These are phyloP conservation scores for Macropis europaea DNA, from an alignment of 2,888 invertebrate species.

Conservation along the genomic window DNA sequence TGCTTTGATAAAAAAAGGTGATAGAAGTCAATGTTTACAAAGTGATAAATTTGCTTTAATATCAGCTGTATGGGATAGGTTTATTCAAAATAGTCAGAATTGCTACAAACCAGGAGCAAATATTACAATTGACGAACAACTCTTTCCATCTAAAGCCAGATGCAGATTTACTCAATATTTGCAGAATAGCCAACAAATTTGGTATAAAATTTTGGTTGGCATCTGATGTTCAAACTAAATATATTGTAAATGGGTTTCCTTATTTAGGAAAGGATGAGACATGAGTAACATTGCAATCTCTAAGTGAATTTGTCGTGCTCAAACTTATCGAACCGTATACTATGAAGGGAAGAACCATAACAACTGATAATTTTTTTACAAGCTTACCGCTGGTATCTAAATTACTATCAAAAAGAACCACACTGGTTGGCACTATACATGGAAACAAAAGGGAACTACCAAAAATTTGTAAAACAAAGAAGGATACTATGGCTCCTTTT, in stretches of 20 bases:
- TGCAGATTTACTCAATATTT: background rate
- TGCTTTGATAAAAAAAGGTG: background rate
- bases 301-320: background rate
- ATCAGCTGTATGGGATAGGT: slow-evolving; percentile 7
- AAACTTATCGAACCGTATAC: slow-evolving; percentile 11
- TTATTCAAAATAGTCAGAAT: no score
- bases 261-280: slow-evolving; percentile 10
- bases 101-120: no score
- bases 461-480: slow-evolving; percentile 16
- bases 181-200: background rate
- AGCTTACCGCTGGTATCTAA: background rate
- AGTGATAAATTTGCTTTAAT: slow-evolving; percentile 7
- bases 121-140: slow-evolving; percentile 1
- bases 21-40: slow-evolving; percentile 15
- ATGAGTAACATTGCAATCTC: background rate
- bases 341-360: slow-evolving; percentile 5
- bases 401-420: slow-evolving; percentile 11
- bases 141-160: background rate
- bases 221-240: slow-evolving; percentile 4
- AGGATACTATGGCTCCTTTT: slow-evolving; percentile 3
- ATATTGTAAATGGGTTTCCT: slow-evolving; percentile 13
- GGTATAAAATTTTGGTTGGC: slow-evolving; percentile 17
- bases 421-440: slow-evolving; percentile 1
- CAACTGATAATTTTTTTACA: slow-evolving; percentile 6
- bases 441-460: slow-evolving; percentile 1